Evolutionary conservation across 1,140 invertebrate genomes (phyloP), one percentile per base, ranked within the genome.

Genomic region (Drosophila elegans): DNA sequence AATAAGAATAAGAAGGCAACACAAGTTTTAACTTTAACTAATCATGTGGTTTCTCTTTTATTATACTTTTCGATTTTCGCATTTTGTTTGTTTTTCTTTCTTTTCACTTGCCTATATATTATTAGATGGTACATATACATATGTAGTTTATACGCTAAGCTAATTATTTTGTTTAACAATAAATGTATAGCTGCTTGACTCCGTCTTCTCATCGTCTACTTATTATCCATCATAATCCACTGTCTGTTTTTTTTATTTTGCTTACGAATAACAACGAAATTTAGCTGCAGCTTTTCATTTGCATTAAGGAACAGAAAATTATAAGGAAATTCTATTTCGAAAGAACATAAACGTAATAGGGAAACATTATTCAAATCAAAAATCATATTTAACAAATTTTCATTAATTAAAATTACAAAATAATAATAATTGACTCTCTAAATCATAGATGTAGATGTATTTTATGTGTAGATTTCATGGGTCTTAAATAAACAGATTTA

Each of bases 161-260:
- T 86, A 86, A 88, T 68, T 86, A 86, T 86, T 78, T 86, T 86
- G 78, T 86, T 86, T 86, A 86, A 86, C 82, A 86, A 86, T 86
- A 88, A 86, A 73, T 88, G 83, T 82, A 75, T 88, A 86, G 83
- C 83, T 88, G 75, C 75, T 79, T 60, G 82, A 80, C 82, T 81
- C 60, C 41, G 27, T 5, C 55, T 21, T 78, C 49, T 16, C 41
- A 21, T 21, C 16, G 16, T 21, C 21, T 34, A 27, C 21, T 53
- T 16, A 61, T 60, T 10, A 38, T 38, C 36, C 16, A 41, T 66
- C 49, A 6, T 53, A 16, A 38, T 73, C 66, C 49, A 46, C 55
- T 46, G 62, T 64, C 59, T 55, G 21, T 21, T 21, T 21, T 21
- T 59, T 60, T 44, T 45, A 56, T 36, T 76, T 53, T 55, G 46